Evolutionary conservation across 2,113 vertebrate genomes (phyloP), one percentile per base, ranked within the genome.

Genomic region (Ia io): DNA sequence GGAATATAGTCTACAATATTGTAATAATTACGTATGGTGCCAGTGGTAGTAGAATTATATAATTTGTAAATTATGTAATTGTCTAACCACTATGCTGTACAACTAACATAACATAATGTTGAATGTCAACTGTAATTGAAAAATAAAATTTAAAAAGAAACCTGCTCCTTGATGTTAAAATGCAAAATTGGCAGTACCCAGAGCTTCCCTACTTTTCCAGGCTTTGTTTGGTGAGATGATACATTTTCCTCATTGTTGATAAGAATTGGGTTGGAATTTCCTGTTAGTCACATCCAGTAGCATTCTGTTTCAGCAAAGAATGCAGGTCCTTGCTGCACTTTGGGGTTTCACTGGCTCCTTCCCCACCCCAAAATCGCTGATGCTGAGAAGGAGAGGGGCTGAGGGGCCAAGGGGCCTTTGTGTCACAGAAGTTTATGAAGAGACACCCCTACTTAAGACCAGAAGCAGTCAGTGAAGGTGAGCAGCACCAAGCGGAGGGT

Each of bases 111-210:
- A 74, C 17, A 44, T 74, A 47, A 76, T 32, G 44, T 32, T 76
- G 42, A 47, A 49, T 47, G 30, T 49, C 42, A 76, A 76, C 9
- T 76, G 42, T 32, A 76, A 30, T 74, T 47, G 9, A 76, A 47
- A 32, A 47, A 32, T 28, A 76, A 74, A 32, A 32, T 47, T 76
- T 76, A 76, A 44, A 76, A 47, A 76, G 28, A 76, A 47, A 18
- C 2, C 0, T 0, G 0, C 17, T 16, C 30, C 14, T 22, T 32
- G 28, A 67, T 32, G 25, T 51, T n/a, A 23, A 71, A 51, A 49
- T 23, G 56, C 3, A 42, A n/a, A 74, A 35, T 17, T 18, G 51
- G 9, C 7, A 22, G 25, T 18, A 23, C 35, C 10, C 6, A 65
- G 53, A 69, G 67, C 22, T 40, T 28, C 47, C 47, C 37, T 74